Evolutionary conservation across 2,113 vertebrate species (phyloP).

Genomic region (Erythrolamprus reginae): DNA sequence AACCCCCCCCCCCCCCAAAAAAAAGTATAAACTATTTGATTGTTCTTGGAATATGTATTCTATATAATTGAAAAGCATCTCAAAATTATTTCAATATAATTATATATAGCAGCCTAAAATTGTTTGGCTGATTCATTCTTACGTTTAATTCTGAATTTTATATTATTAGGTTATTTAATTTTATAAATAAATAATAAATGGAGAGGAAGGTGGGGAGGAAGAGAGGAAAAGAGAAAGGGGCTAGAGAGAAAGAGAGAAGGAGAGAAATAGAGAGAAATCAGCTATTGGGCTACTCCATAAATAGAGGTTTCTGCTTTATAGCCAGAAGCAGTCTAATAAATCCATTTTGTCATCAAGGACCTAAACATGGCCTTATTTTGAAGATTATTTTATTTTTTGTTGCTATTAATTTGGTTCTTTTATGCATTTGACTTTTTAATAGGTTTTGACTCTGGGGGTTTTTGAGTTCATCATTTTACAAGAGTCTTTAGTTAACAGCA

Average conservation of each 20-base stretch:
- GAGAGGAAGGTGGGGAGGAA: too few species aligned
- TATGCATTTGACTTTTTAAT: background rate
- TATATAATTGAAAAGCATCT: background rate
- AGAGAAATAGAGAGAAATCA: accelerated
- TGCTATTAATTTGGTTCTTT: background rate
- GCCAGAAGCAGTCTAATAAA: background rate
- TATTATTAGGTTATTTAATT: too few species aligned
- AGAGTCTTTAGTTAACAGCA: background rate
- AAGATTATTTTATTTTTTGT: background rate
- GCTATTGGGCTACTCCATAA: background rate
- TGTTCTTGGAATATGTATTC: background rate
- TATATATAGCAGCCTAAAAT: background rate
- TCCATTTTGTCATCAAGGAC: background rate
- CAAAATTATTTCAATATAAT: too few species aligned
- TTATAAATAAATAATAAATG: background rate
- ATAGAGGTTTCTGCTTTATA: background rate
- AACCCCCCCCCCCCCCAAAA: too few species aligned
- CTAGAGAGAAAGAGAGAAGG: too few species aligned
- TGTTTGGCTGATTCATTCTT: background rate
- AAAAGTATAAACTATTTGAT: background rate
- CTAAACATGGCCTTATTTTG: background rate
- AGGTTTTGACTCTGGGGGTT: background rate
- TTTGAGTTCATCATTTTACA: background rate
- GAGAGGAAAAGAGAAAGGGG: too few species aligned
- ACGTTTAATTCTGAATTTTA: background rate